Evolutionary conservation across 2,888 invertebrate genomes (phyloP), one percentile per base, ranked within the genome.

Genomic region (Ptychoptera albimana): DNA sequence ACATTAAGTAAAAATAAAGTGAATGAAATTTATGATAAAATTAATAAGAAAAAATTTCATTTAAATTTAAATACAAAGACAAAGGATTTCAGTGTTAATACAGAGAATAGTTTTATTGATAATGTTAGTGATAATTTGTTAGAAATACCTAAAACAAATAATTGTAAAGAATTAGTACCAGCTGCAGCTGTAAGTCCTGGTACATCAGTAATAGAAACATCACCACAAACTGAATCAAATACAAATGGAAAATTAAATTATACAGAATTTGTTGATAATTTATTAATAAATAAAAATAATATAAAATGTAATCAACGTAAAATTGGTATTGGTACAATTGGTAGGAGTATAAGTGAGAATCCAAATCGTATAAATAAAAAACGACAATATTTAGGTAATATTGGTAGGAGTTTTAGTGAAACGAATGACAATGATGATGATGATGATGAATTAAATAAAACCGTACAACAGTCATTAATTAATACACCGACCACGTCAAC

Each of bases 351-450:
- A 12, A 43, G 43, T 43, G 43, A 43, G 34, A 43, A 38, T 38
- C 43, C 37, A n/a, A 45, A 39, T 23, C 34, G 16, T n/a, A 39
- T 40, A 8, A 16, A 37, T 8, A 41, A 42, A 13, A 48, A 49
- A 39, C 47, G 44, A 39, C 42, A 47, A 11, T 31, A 43, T 42
- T 36, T 51, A 15, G 35, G 45, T 37, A 44, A 49, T 46, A 52
- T 53, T 43, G 53, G 51, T 2, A 45, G 53, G 30, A 53, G 53
- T 41, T 51, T 50, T 46, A 53, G 53, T 47, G 51, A 51, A 39
- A 48, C 48, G 34, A 46, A 36, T 38, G 44, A 45, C 13, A 45
- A 45, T 39, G 50, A 50, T 42, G 42, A 35, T 14, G 15, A n/a
- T 11, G 16, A 9, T n/a, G 23, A 42, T 13, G 8, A 42, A 5